Evolutionary conservation across 2,888 invertebrate species (phyloP), one percentile per base, ranked within the genome.

Genomic region (Brachyptera putata): DNA sequence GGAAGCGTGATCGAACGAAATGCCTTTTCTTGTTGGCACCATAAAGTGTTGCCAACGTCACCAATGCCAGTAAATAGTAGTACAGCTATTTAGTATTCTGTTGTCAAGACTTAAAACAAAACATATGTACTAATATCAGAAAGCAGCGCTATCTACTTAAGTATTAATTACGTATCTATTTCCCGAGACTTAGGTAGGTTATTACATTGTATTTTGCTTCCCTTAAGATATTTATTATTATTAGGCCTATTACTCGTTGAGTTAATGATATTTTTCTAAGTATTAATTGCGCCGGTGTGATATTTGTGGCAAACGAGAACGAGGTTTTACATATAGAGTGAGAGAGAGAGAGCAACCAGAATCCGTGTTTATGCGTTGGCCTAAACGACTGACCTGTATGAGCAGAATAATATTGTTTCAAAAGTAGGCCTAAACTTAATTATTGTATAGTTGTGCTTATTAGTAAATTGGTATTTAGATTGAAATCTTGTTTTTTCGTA

Each of bases 81-180:
- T 43, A 18, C 18, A 43, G 53, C 18, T 53, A 36, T n/a, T 21
- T 24, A 24, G n/a, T 21, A 46, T n/a, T 24, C 22, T 36, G 16
- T 30, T 53, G 13, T 36, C 34, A 30, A 16, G 24, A 30, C 14
- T 25, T 3, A 26, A n/a, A 30, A 7, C 26, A 26, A 4, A 25
- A 11, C 26, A 16, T 21, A 13, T 24, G 24, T 22, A 48, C 24
- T 50, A 50, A 26, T 25, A 16, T 26, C 26, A 25, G 24, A 26
- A 25, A 18, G 18, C 16, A 46, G 22, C 18, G 24, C 53, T 53
- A 53, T 53, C 36, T 53, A 53, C 53, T 53, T 53, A 53, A 53
- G 53, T 53, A 53, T 53, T 53, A 53, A 53, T 21, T n/a, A n/a
- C n/a, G n/a, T n/a, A n/a, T n/a, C n/a, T n/a, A n/a, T n/a, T n/a